Percentiles rank a stretch among this genome's conserved stretches.
phyloP scores from a whole-genome alignment of 2,113 vertebrate species.

The Varanus komodoensis region DNA sequence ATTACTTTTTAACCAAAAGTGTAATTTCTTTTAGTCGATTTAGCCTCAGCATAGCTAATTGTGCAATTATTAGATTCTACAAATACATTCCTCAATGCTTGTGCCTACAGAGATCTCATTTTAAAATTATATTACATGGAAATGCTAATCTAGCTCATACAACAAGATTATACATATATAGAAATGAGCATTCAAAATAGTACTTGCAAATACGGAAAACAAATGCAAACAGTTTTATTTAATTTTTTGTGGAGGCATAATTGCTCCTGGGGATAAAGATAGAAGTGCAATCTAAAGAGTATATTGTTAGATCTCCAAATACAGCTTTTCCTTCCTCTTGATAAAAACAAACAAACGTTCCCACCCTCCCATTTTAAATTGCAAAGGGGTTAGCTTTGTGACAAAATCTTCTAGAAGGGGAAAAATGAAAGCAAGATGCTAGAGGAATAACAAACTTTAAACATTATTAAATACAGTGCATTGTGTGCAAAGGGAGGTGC shows the following conservation, averaged over 20 bases:
- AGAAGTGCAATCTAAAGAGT: slow-evolving; percentile 15
- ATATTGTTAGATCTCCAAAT: neutral
- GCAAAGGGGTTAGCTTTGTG: neutral
- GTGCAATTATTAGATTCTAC: neutral
- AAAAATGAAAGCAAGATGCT: neutral
- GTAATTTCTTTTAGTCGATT: neutral
- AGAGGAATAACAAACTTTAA: neutral
- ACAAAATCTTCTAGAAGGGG: neutral
- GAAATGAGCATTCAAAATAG: slow-evolving; percentile 4
- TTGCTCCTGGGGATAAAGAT: slow-evolving; percentile 7
- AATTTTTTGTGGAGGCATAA: slow-evolving; percentile 1
- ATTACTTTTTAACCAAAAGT: neutral
- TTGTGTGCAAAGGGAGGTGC: neutral
- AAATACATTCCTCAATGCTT: neutral
- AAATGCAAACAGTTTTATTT: neutral
- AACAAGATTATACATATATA: neutral
- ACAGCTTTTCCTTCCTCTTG: neutral
- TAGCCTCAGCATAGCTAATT: neutral
- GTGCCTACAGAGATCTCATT: neutral
- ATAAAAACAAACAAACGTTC: neutral
- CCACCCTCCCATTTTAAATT: neutral
- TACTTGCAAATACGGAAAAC: neutral
- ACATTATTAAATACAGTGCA: neutral
- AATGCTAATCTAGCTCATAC: neutral
- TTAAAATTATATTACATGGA: neutral